Evolutionary conservation across 2,888 invertebrate genomes (phyloP).

Genomic region (Trissolcus brochymenae): DNA sequence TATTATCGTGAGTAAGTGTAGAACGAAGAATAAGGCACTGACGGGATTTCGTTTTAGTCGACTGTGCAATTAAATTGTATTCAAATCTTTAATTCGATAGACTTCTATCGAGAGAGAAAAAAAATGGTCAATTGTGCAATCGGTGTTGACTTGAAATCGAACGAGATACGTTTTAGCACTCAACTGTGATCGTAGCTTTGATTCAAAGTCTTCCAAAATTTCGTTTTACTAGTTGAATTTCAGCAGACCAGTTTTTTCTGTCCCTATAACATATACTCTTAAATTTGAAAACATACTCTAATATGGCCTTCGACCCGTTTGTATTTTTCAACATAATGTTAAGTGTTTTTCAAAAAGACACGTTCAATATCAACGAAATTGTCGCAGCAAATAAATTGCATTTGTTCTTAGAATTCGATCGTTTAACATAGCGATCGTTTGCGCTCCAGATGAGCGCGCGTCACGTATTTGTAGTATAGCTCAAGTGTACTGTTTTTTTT

Average conservation of each 20-base stretch:
- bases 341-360: conserved; percentile 34
- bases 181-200: conserved; percentile 53
- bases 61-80: no score
- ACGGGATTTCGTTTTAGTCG: conserved; percentile 8
- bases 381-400: not conserved
- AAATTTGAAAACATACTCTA: no score
- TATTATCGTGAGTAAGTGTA: conserved; percentile 40
- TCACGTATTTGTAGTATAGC: conserved; percentile 25
- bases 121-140: not conserved
- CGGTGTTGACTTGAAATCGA: conserved; percentile 33
- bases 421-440: no score
- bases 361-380: conserved; percentile 40
- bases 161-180: conserved; percentile 35
- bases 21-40: conserved; percentile 20
- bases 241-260: not conserved
- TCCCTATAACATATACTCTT: not conserved
- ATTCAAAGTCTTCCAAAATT: conserved; percentile 46
- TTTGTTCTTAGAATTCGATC: not conserved
- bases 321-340: no score
- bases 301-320: not conserved
- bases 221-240: conserved; percentile 1
- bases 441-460: not conserved
- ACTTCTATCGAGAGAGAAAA: no score
- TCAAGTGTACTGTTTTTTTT: conserved; percentile 24
- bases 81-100: no score